A percentile compares a stretch with the other conserved stretches of the same genome.
Conservation (phyloP, 1,140 invertebrate species). For the Andrena cerasifolii region DNA sequence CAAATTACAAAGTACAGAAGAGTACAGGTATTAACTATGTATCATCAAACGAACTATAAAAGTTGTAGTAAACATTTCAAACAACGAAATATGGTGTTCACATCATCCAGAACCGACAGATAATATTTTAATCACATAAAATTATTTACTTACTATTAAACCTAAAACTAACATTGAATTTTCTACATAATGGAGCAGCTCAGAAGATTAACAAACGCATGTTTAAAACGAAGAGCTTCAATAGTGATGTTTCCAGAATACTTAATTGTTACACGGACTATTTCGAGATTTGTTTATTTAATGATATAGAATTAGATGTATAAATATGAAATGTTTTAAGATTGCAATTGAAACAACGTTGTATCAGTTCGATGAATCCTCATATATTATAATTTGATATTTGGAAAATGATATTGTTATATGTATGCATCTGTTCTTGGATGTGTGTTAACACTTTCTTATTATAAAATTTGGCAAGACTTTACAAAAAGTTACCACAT, state of each 20-base stretch:
- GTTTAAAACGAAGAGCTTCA: background rate
- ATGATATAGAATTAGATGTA: background rate
- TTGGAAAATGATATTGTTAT: background rate
- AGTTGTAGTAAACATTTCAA: slow-evolving; percentile 69
- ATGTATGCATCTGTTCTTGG: slow-evolving; percentile 1
- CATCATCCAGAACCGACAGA: slow-evolving; percentile 64
- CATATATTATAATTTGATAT: background rate
- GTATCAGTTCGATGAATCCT: slow-evolving; percentile 41
- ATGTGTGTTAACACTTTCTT: background rate
- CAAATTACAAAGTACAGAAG: slow-evolving; percentile 48
- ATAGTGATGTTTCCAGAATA: background rate
- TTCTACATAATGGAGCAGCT: slow-evolving; percentile 59
- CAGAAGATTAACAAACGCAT: slow-evolving; percentile 51
- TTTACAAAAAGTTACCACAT: background rate
- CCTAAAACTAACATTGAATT: slow-evolving; percentile 53
- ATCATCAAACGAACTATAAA: slow-evolving; percentile 66
- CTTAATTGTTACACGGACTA: background rate
- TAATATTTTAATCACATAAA: slow-evolving; percentile 64
- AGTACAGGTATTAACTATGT: slow-evolving; percentile 40
- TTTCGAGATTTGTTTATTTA: slow-evolving; percentile 16
- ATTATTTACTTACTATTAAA: slow-evolving; percentile 71
- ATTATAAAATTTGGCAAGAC: slow-evolving; percentile 24
- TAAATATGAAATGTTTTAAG: too few species aligned
- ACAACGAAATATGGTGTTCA: slow-evolving; percentile 64
- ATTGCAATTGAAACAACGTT: slow-evolving; percentile 7